These are phyloP conservation scores for Brassicogethes aeneus DNA, from an alignment of 2,888 invertebrate genomes.

Conservation along the genomic window DNA sequence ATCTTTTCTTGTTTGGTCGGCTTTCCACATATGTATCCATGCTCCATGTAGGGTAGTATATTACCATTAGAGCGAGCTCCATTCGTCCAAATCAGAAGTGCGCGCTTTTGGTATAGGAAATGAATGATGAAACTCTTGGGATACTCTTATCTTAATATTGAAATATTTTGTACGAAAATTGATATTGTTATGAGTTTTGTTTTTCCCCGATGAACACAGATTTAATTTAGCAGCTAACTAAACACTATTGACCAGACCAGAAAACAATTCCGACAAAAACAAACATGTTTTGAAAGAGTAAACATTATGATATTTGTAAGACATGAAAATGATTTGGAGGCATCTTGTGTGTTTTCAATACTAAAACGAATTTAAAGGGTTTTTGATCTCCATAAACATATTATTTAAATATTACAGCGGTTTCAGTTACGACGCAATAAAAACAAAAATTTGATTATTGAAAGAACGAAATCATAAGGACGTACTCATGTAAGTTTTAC, in stretches of 20 bases:
- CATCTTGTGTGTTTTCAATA: no score
- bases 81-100: slow-evolving; percentile 21
- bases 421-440: neutral
- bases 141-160: slow-evolving; percentile 27
- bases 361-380: neutral
- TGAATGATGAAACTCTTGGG: slow-evolving; percentile 11
- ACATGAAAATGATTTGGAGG: no score
- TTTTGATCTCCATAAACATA: neutral
- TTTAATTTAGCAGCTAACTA: neutral
- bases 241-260: neutral
- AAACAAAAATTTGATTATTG: neutral
- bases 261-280: no score
- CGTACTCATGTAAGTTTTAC: slow-evolving; percentile 2
- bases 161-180: slow-evolving; percentile 31
- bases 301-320: no score
- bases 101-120: slow-evolving; percentile 1
- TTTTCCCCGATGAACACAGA: slow-evolving; percentile 12
- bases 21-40: slow-evolving; percentile 37
- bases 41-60: slow-evolving; percentile 35
- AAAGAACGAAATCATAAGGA: slow-evolving; percentile 7
- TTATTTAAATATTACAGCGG: neutral
- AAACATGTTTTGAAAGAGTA: no score
- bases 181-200: slow-evolving; percentile 29
- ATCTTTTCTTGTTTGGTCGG: no score
- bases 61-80: slow-evolving; percentile 36